Evolutionary conservation across 1,140 invertebrate species (phyloP).

Genomic region (Campoletis sonorensis): DNA sequence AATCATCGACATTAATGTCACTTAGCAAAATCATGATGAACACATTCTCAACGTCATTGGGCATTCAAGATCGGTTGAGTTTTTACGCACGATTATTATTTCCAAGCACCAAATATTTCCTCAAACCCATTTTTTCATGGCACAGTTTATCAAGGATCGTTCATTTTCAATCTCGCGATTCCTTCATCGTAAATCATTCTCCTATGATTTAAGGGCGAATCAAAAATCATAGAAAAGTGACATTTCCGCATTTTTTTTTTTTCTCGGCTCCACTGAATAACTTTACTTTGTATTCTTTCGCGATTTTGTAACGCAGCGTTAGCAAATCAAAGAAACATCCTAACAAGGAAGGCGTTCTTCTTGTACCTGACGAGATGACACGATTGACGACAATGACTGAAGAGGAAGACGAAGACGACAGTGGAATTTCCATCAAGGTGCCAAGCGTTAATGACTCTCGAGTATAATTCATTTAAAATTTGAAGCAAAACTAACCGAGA

Average conservation of each 20-base stretch:
- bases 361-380: conserved; percentile 69
- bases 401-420: conserved; percentile 78
- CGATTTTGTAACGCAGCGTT: conserved; percentile 55
- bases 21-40: not conserved
- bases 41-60: not conserved
- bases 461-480: conserved; percentile 61
- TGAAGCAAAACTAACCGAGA: no score
- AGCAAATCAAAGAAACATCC: conserved; percentile 70
- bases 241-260: no score
- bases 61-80: no score
- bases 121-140: no score
- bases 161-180: no score
- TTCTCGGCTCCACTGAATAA: not conserved
- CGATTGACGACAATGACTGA: conserved; percentile 75
- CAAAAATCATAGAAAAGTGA: no score
- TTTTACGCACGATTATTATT: no score
- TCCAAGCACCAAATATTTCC: no score
- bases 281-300: not conserved
- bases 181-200: no score
- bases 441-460: conserved; percentile 74
- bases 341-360: conserved; percentile 67
- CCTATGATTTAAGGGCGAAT: no score
- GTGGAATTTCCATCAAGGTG: conserved; percentile 80
- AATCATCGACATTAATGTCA: not conserved
- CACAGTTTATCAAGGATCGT: no score